A percentile compares a stretch with the other conserved stretches of the same genome.
Evolutionary conservation across 2,113 vertebrate species (phyloP).

Genomic region (Coptodon bakossiorum): DNA sequence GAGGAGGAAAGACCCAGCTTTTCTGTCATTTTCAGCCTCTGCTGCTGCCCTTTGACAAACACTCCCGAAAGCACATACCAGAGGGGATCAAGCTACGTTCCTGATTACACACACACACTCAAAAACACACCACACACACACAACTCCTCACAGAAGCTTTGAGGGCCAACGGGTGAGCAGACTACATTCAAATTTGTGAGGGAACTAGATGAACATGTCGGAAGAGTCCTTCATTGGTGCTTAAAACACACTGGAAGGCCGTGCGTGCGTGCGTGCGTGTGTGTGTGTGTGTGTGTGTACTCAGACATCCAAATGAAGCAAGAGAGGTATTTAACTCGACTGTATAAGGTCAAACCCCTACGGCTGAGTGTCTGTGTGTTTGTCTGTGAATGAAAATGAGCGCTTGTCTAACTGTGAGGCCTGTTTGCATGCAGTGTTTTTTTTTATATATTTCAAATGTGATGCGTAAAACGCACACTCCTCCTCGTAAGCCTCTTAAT

Average conservation of each 20-base stretch:
- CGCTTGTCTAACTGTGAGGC: slow-evolving; percentile 46
- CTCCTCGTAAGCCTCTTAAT: slow-evolving; percentile 74
- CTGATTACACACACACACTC: slow-evolving; percentile 41
- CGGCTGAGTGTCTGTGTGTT: slow-evolving; percentile 48
- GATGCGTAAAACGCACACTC: slow-evolving; percentile 29
- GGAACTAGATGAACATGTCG: slow-evolving; percentile 62
- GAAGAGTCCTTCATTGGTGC: slow-evolving; percentile 60
- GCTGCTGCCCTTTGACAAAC: slow-evolving; percentile 67
- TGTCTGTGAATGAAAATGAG: slow-evolving; percentile 60
- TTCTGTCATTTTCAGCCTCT: slow-evolving; percentile 44
- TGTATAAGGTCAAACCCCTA: slow-evolving; percentile 67
- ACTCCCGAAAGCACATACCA: slow-evolving; percentile 65
- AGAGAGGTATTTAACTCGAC: slow-evolving; percentile 68
- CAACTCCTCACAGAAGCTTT: slow-evolving; percentile 27
- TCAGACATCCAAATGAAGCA: slow-evolving; percentile 50
- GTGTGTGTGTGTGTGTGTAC: neutral
- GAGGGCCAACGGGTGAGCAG: slow-evolving; percentile 38
- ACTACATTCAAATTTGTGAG: slow-evolving; percentile 56
- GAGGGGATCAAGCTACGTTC: slow-evolving; percentile 64
- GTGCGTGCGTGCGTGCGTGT: neutral
- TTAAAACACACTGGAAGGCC: slow-evolving; percentile 54
- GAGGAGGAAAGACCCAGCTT: slow-evolving; percentile 4
- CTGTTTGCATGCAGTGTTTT: slow-evolving; percentile 6
- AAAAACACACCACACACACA: slow-evolving; percentile 3
- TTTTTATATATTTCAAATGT: slow-evolving; percentile 17